Conservation (phyloP, 2,888 invertebrate genomes). For the Hypercompe scribonia region DNA sequence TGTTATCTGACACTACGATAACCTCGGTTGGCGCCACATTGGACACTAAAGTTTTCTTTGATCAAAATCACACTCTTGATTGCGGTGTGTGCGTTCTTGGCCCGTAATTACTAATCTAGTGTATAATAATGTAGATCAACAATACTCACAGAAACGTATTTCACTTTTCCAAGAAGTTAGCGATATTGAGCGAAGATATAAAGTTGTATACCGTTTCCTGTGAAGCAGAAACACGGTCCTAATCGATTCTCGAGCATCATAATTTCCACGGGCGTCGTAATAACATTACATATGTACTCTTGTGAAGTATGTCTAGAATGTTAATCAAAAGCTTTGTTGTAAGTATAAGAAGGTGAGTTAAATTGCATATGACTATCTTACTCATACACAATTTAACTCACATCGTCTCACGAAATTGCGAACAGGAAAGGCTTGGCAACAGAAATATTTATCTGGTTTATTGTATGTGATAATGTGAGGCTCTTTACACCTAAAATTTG, state of each 20-base stretch:
- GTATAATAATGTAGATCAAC: too few relatives aligned
- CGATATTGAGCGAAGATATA: conserved; percentile 5
- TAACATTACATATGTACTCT: conserved; percentile 2
- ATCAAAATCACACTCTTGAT: too few relatives aligned
- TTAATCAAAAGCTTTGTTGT: conserved; percentile 32
- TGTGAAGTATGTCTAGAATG: conserved; percentile 9
- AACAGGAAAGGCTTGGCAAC: neutral
- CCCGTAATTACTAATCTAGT: too few relatives aligned
- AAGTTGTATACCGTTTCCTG: conserved; percentile 20
- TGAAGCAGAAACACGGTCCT: conserved; percentile 36
- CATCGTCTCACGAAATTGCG: neutral
- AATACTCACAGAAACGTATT: neutral
- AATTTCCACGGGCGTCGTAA: conserved; percentile 15
- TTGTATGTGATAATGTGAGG: neutral
- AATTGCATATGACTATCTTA: neutral
- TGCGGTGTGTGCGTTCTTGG: too few relatives aligned
- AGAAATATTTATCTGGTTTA: neutral
- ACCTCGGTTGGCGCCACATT: too few relatives aligned
- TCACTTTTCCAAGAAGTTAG: conserved; percentile 1
- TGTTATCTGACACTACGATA: too few relatives aligned
- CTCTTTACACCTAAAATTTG: neutral
- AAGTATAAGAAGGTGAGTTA: conserved; percentile 1
- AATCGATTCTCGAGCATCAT: conserved; percentile 44
- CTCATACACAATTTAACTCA: neutral
- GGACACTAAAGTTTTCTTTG: too few relatives aligned